Conservation (phyloP, 2,113 vertebrate genomes). For the Grammomys dolichurus region DNA sequence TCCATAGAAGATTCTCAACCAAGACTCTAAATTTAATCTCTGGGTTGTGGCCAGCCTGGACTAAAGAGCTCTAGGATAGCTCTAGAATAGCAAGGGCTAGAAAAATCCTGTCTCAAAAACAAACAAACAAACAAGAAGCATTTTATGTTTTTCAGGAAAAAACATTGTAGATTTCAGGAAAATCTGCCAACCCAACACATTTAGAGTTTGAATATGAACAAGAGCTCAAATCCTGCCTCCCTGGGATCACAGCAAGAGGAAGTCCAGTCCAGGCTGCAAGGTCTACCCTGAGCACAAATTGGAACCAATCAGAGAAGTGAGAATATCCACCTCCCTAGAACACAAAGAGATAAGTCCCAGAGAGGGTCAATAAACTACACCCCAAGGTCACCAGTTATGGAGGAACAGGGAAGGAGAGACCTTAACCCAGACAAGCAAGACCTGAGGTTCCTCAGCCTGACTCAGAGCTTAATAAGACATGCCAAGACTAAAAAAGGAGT, state of each 20-base stretch:
- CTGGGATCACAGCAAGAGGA: neutral
- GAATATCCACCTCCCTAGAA: neutral
- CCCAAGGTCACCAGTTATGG: slow-evolving; percentile 51
- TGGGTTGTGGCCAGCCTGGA: neutral
- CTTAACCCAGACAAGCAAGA: neutral
- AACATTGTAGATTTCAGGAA: no score
- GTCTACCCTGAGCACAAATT: neutral
- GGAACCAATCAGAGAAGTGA: neutral
- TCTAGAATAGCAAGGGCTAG: neutral
- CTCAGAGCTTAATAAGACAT: neutral
- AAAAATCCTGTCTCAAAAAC: neutral
- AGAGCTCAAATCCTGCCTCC: no score
- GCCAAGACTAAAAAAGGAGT: neutral
- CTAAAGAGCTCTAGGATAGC: neutral
- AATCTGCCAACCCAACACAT: neutral
- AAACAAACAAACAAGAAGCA: neutral
- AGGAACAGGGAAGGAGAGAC: neutral
- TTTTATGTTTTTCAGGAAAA: no score
- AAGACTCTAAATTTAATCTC: neutral
- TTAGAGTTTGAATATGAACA: neutral
- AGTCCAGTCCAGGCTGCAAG: neutral
- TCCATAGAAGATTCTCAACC: neutral
- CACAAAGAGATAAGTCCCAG: neutral
- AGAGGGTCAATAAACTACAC: neutral
- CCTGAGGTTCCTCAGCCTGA: neutral